Base-by-base conservation (phyloP, 2,888 invertebrate species). In the Drosophila falleni region DNA sequence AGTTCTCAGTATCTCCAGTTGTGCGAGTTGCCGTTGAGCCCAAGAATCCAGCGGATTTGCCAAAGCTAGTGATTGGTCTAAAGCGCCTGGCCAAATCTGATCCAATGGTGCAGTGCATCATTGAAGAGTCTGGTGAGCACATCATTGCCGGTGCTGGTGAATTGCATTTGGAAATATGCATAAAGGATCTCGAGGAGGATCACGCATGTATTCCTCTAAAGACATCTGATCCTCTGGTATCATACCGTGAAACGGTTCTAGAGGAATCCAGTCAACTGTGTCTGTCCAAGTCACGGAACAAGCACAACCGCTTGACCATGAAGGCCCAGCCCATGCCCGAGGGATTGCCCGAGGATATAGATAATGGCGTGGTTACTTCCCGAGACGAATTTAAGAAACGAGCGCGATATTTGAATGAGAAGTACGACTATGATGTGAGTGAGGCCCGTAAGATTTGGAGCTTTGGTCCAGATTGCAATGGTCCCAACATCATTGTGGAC, bases 31-130 rank as follows among this genome's bases (percentile, higher is more conserved):
- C 99, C 87, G 99, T 99, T 2, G 99, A 99, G 94, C 98, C 99
- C 90, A 98, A 98, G 94, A 99, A 99, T 93, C 98, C 99, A 19
- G 98, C 99, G 60, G 99, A 99, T 94, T 94, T 99, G 93, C 99
- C 99, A 85, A 99, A 99, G 94, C 95, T 99, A 90, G 99, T 99
- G 67, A 99, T 99, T 95, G 97, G 99, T 92, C 95, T 99, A 73
- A 99, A 99, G 94, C 98, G 99, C 94, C 94, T 99, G 91, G 98
- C 99, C 92, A 99, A 99, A 93, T 99, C 99, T 63, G 99, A 99
- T 95, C 99, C 99, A 95, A 99, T 99, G 99, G 99, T 99, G 86
- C 97, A 99, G 94, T 99, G 99, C 95, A 97, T 98, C 94, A 98
- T 98, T 93, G 99, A 99, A 94, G 99, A 99, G 94, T 98, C 98